phyloP scores from a whole-genome alignment of 1,140 invertebrate genomes.

The Liolophura sinensis region DNA sequence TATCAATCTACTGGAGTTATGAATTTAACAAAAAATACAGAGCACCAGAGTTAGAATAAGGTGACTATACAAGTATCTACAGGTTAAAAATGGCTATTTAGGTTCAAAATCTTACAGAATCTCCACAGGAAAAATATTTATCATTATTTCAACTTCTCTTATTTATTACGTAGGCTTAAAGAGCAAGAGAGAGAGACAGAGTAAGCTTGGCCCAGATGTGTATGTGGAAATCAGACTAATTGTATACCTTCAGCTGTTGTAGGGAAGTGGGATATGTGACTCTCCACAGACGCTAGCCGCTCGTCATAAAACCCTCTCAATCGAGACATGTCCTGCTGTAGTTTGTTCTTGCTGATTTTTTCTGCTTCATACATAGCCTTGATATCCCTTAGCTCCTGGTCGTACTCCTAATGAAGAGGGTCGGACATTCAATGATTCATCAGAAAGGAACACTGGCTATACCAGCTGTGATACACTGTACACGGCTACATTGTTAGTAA shows the following conservation, averaged over 20 bases:
- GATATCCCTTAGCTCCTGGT: constrained; percentile 63
- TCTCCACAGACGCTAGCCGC: constrained; percentile 60
- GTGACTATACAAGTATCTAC: too few relatives aligned
- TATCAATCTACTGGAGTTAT: too few relatives aligned
- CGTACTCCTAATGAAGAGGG: constrained; percentile 56
- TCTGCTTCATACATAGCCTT: constrained; percentile 65
- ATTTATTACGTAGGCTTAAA: background rate
- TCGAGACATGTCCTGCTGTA: constrained; percentile 66
- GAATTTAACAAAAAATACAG: too few relatives aligned
- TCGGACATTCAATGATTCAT: too few relatives aligned
- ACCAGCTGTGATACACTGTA: too few relatives aligned
- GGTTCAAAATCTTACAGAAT: too few relatives aligned
- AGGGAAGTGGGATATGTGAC: constrained; percentile 45
- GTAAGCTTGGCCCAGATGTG: background rate
- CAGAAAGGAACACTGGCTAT: too few relatives aligned
- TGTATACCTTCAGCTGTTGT: constrained; percentile 42
- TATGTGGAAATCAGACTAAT: background rate
- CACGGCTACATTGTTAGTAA: too few relatives aligned
- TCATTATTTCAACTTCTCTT: background rate
- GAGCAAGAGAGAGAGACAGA: background rate
- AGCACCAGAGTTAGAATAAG: too few relatives aligned
- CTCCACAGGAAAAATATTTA: too few relatives aligned
- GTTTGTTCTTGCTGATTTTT: constrained; percentile 64
- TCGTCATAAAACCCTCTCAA: constrained; percentile 65
- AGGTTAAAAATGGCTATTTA: too few relatives aligned